These are phyloP conservation scores for Mythimna impura DNA, from an alignment of 2,888 invertebrate species.

Conservation along the genomic window DNA sequence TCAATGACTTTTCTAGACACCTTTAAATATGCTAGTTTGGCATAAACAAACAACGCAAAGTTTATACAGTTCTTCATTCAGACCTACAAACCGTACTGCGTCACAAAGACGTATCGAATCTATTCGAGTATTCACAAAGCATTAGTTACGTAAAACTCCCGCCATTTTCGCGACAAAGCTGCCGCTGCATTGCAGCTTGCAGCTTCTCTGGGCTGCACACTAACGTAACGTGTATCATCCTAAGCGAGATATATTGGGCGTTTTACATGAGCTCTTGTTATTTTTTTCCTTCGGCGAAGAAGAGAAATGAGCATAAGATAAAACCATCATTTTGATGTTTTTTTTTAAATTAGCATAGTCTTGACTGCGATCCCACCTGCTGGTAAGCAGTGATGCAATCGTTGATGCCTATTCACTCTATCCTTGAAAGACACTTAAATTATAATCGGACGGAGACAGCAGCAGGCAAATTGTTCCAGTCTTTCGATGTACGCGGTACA, in stretches of 20 bases:
- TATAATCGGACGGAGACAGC: no score
- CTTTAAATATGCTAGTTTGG: no score
- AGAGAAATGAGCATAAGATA: neutral
- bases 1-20: no score
- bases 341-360: no score
- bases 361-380: no score
- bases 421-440: no score
- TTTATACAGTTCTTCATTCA: neutral
- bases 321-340: no score
- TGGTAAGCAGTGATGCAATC: no score
- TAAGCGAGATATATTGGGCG: neutral
- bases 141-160: constrained; percentile 13
- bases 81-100: neutral
- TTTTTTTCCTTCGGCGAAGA: constrained; percentile 2
- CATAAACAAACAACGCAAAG: neutral
- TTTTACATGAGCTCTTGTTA: neutral
- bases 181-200: neutral
- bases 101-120: constrained; percentile 1
- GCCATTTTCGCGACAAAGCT: constrained; percentile 4
- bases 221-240: neutral
- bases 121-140: constrained; percentile 1
- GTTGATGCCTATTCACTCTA: no score
- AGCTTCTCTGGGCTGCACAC: constrained; percentile 10
- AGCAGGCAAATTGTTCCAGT: no score
- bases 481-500: no score